Percentiles rank a stretch among this genome's conserved stretches.
Evolutionary conservation across 1,140 invertebrate species (phyloP).

Genomic region (Aphis gossypii): DNA sequence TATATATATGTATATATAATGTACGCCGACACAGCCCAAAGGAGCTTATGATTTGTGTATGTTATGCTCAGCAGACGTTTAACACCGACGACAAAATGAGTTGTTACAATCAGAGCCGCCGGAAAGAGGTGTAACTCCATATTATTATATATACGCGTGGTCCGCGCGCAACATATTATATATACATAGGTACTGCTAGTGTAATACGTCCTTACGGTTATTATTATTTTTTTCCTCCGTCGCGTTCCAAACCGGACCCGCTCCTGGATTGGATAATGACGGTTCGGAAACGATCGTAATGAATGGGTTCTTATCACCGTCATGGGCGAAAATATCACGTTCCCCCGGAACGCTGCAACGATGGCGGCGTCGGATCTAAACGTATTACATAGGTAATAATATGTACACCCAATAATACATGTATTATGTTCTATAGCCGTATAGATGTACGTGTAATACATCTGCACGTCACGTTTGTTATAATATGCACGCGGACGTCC

Average conservation of each 20-base stretch:
- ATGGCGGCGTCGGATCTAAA: slow-evolving; percentile 37
- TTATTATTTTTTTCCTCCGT: neutral
- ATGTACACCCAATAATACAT: neutral
- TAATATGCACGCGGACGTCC: neutral
- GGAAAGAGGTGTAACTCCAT: slow-evolving; percentile 46
- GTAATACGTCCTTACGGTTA: neutral
- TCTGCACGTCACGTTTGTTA: slow-evolving; percentile 17
- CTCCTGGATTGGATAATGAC: slow-evolving; percentile 56
- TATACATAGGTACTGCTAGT: neutral
- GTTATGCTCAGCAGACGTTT: neutral
- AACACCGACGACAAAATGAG: slow-evolving; percentile 56
- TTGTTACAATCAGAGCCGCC: slow-evolving; percentile 44
- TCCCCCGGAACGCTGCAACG: neutral
- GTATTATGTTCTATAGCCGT: neutral
- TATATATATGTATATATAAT: neutral
- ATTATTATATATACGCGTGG: slow-evolving; percentile 19
- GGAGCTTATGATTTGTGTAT: slow-evolving; percentile 37
- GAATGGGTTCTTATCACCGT: slow-evolving; percentile 50
- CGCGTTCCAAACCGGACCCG: slow-evolving; percentile 35
- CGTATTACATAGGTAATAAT: neutral
- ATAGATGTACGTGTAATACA: neutral
- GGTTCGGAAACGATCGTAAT: slow-evolving; percentile 53
- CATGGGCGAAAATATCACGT: slow-evolving; percentile 55
- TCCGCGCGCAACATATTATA: neutral
- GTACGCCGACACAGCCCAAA: slow-evolving; percentile 37